Conservation (phyloP, 2,113 vertebrate genomes). For the Catharus bicknelli region DNA sequence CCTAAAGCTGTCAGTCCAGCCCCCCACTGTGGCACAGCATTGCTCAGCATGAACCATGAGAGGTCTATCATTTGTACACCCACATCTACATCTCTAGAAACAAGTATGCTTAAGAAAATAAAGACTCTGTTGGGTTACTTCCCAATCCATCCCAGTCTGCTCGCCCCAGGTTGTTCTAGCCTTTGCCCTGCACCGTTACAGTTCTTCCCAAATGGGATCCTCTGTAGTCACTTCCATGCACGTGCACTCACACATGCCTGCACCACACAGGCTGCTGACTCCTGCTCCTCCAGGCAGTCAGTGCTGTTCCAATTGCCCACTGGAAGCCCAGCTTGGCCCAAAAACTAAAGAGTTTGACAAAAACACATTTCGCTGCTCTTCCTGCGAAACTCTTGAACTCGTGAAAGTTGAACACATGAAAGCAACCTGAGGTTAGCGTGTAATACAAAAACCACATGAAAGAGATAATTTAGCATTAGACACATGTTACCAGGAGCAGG, state of each 20-base stretch:
- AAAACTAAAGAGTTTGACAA: constrained; percentile 30
- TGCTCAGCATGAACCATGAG: background rate
- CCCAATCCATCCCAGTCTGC: background rate
- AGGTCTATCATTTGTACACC: background rate
- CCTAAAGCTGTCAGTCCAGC: background rate
- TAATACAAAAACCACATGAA: constrained; percentile 56
- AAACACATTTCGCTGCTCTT: constrained; percentile 18
- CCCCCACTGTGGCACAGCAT: background rate
- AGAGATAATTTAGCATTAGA: constrained; percentile 39
- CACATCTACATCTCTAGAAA: background rate
- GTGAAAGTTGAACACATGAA: constrained; percentile 44
- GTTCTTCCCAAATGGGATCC: background rate
- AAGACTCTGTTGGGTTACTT: background rate
- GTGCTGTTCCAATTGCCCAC: background rate
- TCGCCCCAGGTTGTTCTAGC: background rate
- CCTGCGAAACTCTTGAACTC: constrained; percentile 53
- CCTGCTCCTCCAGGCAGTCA: constrained; percentile 6
- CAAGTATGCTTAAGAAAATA: background rate
- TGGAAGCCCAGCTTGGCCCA: constrained; percentile 7
- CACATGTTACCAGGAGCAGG: constrained; percentile 29
- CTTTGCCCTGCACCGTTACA: background rate
- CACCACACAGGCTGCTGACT: background rate
- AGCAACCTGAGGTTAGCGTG: constrained; percentile 7
- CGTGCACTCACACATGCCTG: background rate
- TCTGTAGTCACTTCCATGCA: background rate